These are phyloP conservation scores for Perca schrenkii DNA, from an alignment of 2,113 vertebrate species.

Conservation along the genomic window DNA sequence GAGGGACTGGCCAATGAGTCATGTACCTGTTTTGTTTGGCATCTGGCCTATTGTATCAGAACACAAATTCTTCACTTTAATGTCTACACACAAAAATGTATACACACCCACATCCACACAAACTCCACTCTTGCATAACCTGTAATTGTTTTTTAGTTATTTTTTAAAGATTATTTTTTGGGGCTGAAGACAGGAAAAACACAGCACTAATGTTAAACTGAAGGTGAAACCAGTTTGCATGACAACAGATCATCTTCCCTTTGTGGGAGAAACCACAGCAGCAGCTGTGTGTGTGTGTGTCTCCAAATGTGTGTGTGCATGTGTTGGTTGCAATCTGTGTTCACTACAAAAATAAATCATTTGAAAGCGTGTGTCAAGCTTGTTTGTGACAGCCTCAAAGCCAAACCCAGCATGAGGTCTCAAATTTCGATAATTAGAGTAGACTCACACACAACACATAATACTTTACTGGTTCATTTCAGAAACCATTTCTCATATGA, in stretches of 20 bases:
- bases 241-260: conserved; percentile 57
- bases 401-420: conserved; percentile 37
- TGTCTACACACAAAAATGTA: not conserved
- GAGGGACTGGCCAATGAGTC: conserved; percentile 30
- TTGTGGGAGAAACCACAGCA: conserved; percentile 47
- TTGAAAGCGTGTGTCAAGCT: conserved; percentile 41
- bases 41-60: conserved; percentile 17
- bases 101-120: conserved; percentile 17
- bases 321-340: conserved; percentile 26
- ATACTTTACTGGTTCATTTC: conserved; percentile 22
- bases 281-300: conserved; percentile 24
- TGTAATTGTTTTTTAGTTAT: not conserved
- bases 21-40: conserved; percentile 47
- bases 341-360: conserved; percentile 58
- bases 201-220: conserved; percentile 21
- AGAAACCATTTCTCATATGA: not conserved
- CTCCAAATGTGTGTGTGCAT: not conserved
- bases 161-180: not conserved
- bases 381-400: conserved; percentile 57
- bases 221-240: conserved; percentile 47
- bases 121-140: conserved; percentile 16
- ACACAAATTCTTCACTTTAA: conserved; percentile 15
- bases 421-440: conserved; percentile 37
- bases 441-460: conserved; percentile 1
- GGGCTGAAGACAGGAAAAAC: conserved; percentile 9